phyloP scores from a whole-genome alignment of 2,888 invertebrate genomes.

The Erpobdella octoculata region DNA sequence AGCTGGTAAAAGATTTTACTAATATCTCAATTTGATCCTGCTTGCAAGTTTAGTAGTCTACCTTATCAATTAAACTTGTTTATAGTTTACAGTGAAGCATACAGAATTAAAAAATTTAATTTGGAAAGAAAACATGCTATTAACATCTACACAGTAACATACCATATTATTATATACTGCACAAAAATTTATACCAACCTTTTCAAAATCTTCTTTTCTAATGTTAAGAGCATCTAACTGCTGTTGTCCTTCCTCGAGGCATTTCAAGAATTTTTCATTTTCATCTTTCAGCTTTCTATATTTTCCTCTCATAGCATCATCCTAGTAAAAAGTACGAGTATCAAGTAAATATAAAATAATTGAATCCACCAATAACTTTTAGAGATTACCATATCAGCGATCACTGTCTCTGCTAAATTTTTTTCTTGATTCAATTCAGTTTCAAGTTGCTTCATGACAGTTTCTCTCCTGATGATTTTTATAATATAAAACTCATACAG shows the following conservation, averaged over 20 bases:
- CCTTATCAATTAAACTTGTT: too few relatives aligned
- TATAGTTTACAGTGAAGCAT: too few relatives aligned
- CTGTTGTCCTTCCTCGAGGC: slow-evolving; percentile 53
- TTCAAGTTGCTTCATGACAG: slow-evolving; percentile 60
- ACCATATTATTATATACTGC: background rate
- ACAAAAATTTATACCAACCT: slow-evolving; percentile 51
- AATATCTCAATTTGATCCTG: too few relatives aligned
- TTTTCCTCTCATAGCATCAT: slow-evolving; percentile 58
- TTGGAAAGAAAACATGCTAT: too few relatives aligned
- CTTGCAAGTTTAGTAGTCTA: too few relatives aligned
- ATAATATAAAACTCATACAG: background rate
- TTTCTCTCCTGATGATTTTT: slow-evolving; percentile 44
- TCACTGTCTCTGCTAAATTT: slow-evolving; percentile 60
- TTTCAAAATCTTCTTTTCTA: slow-evolving; percentile 63
- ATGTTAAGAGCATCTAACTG: slow-evolving; percentile 62
- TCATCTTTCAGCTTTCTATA: slow-evolving; percentile 52
- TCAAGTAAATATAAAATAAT: background rate
- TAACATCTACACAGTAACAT: background rate
- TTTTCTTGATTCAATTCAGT: slow-evolving; percentile 66
- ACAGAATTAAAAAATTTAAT: too few relatives aligned
- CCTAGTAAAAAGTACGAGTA: slow-evolving; percentile 36
- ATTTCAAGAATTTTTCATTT: slow-evolving; percentile 51
- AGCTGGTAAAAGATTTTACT: too few relatives aligned
- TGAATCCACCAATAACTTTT: background rate
- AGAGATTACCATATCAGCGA: slow-evolving; percentile 58